Evolutionary conservation across 2,888 invertebrate species (phyloP).

Genomic region (Cinara cedri): DNA sequence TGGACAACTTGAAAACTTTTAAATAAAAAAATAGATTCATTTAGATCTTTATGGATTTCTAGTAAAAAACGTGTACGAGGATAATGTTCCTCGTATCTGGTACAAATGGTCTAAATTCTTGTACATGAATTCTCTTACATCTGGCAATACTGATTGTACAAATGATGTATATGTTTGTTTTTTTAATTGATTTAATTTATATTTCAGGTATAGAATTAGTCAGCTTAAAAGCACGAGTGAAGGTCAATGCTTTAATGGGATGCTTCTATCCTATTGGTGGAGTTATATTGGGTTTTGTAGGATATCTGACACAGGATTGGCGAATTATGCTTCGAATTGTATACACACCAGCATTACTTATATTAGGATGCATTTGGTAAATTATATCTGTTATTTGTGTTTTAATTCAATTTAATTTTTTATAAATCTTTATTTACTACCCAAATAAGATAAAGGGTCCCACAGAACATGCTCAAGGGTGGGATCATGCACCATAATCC

Average conservation of each 20-base stretch:
- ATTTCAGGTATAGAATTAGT: conserved; percentile 76
- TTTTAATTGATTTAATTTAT: conserved; percentile 17
- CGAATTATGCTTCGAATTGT: conserved; percentile 70
- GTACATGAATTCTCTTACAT: too few species aligned
- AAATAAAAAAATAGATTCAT: background rate
- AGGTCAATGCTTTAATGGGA: conserved; percentile 66
- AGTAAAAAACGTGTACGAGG: too few species aligned
- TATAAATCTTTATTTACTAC: too few species aligned
- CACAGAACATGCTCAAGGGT: too few species aligned
- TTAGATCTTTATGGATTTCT: background rate
- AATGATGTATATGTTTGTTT: too few species aligned
- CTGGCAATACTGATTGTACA: too few species aligned
- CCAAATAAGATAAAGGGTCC: too few species aligned
- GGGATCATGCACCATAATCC: too few species aligned
- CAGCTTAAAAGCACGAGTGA: conserved; percentile 74
- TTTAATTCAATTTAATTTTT: background rate
- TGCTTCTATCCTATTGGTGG: conserved; percentile 73
- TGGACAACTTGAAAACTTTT: too few species aligned
- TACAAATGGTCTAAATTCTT: background rate
- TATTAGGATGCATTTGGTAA: conserved; percentile 72
- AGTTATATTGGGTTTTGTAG: conserved; percentile 68
- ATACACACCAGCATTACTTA: conserved; percentile 72
- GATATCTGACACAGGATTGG: conserved; percentile 73
- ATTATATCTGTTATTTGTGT: background rate
- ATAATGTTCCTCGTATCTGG: too few species aligned